Percentiles rank a stretch among this genome's conserved stretches.
Evolutionary conservation across 2,888 invertebrate species (phyloP).

Genomic region (Drosophila paranaensis): DNA sequence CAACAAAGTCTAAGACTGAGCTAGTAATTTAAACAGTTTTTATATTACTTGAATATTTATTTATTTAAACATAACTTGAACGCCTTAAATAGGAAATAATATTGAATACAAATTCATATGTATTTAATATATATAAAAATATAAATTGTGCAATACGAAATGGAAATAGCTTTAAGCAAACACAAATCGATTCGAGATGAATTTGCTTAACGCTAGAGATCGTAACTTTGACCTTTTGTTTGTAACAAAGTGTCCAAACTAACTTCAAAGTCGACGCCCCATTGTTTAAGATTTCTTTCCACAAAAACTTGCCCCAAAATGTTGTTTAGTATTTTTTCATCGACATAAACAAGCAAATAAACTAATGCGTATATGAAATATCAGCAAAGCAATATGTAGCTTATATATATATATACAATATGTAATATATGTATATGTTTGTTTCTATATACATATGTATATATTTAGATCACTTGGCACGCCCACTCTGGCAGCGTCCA

Average conservation of each 20-base stretch:
- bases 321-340: slow-evolving; percentile 35
- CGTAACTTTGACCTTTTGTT: slow-evolving; percentile 56
- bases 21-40: neutral
- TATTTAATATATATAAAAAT: neutral
- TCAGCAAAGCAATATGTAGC: slow-evolving; percentile 49
- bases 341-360: slow-evolving; percentile 70
- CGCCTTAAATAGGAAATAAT: neutral
- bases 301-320: slow-evolving; percentile 7
- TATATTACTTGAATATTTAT: neutral
- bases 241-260: slow-evolving; percentile 10
- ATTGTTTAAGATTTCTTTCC: slow-evolving; percentile 26
- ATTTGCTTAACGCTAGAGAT: slow-evolving; percentile 13
- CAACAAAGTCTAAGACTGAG: neutral
- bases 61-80: neutral
- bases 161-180: neutral
- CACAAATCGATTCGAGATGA: neutral
- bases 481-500: slow-evolving; percentile 51
- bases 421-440: slow-evolving; percentile 2
- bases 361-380: slow-evolving; percentile 68
- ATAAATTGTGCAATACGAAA: neutral
- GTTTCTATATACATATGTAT: slow-evolving; percentile 2
- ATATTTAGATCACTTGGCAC: slow-evolving; percentile 31
- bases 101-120: neutral
- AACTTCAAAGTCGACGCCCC: slow-evolving; percentile 51
- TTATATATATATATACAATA: neutral